Evolutionary conservation across 2,113 vertebrate species (phyloP), one percentile per base, ranked within the genome.

Genomic region (pig (Sus scrofa)): DNA sequence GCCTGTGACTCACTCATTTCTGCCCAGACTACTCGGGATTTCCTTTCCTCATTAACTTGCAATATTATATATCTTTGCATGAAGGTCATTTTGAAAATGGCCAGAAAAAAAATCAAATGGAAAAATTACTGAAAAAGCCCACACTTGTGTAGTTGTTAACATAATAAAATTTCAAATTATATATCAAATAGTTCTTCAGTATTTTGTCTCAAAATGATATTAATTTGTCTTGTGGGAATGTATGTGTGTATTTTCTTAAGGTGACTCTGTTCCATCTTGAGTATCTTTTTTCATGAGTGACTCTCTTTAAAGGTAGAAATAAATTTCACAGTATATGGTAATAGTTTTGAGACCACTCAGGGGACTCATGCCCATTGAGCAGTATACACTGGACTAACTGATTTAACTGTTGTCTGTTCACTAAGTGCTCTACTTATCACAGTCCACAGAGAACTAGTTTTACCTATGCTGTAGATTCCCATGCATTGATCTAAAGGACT

Each of bases 71-170:
- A 27, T 87, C 32, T 75, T 88, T 58, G 62, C 11, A 37, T 65
- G 70, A 93, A 95, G 58, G 39, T 87, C 30, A 85, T 63, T 93
- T 91, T 52, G 58, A 97, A 37, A 77, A 77, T n/a, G 50, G 22
- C n/a, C 52, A 89, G 30, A 70, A 87, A 60, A 68, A 70, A 60
- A 68, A 70, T 34, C 62, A 86, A 85, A 78, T 74, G 54, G 62
- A 82, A 86, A 78, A 63, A 73, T 60, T 73, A 56, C 62, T 86
- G 26, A 54, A 95, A 96, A 54, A 89, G 73, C 1, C 7, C 3
- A 27, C 32, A 44, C 52, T 73, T 20, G 22, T 16, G 12, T 50
- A 82, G 56, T 16, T 58, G 26, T 70, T 89, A 52, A 75, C 32
- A 50, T 52, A 81, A 68, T 56, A 39, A 56, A 70, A 27, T 86